Base-by-base conservation (phyloP, 2,113 vertebrate species). In the Datnioides undecimradiatus region DNA sequence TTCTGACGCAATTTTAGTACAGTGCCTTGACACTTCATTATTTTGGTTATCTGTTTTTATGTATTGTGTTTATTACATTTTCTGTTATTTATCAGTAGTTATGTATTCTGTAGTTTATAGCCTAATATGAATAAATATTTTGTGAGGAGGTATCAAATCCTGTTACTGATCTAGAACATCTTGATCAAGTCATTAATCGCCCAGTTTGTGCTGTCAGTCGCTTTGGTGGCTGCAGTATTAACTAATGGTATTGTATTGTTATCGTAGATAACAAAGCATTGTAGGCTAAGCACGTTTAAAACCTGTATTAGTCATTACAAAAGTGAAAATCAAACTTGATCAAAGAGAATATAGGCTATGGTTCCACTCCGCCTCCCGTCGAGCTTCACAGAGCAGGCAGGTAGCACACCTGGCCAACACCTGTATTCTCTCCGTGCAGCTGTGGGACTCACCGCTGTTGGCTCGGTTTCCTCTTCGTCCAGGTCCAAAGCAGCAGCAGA, bases 371-470 rank as follows among this genome's bases (percentile, higher is more conserved):
- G 0, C 23, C 21, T 31, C 13, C 46, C 11, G 3, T 16, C n/a
- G 51, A 12, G 43, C 46, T 6, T 43, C 17, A 48, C 33, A 45
- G 40, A 21, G 33, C 60, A 64, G 41, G 34, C 48, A 63, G 49
- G 63, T 36, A 41, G 38, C 66, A 48, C 66, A 84, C 29, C 77
- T 67, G 62, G 19, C 19, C 40, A 25, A 34, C 72, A 74, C 73
- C 73, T 78, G 54, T 23, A n/a, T 21, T 36, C 8, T 27, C 59
- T 57, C 43, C 46, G 1, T 57, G 64, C 62, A 71, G 79, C 59
- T 59, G 60, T 34, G 33, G 34, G 57, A 92, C 94, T 95, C 87
- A 95, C 94, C 92, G 40, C 65, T 91, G 79, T 83, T 64, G 25
- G 17, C 55, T 71, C 1, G 60, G 83, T 4, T 67, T 93, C 90